Evolutionary conservation across 2,888 invertebrate species (phyloP).

Genomic region (Megamerina dolium): DNA sequence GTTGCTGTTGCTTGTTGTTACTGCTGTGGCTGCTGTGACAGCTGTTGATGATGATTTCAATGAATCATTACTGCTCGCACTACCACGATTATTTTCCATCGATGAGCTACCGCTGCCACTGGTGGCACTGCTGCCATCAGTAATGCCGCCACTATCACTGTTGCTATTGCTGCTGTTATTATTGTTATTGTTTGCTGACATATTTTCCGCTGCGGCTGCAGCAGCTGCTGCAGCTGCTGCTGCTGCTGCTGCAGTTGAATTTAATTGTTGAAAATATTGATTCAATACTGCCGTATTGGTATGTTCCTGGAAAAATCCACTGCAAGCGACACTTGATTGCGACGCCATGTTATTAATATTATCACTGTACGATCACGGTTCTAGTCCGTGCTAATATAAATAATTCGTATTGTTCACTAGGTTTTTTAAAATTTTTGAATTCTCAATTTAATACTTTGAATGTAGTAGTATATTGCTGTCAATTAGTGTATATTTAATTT

Average conservation of each 20-base stretch:
- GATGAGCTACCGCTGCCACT: slow-evolving; percentile 21
- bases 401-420: no score
- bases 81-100: slow-evolving; percentile 29
- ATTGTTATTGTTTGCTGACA: slow-evolving; percentile 12
- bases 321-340: slow-evolving; percentile 34
- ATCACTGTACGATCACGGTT: no score
- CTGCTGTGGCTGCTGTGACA: slow-evolving; percentile 12
- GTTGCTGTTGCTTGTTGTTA: no score
- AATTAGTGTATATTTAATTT: no score
- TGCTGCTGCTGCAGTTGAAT: slow-evolving; percentile 35
- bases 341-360: slow-evolving; percentile 33
- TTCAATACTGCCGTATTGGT: slow-evolving; percentile 32
- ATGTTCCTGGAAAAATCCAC: slow-evolving; percentile 44
- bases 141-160: slow-evolving; percentile 18
- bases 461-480: no score
- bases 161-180: slow-evolving; percentile 13
- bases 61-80: slow-evolving; percentile 33
- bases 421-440: no score
- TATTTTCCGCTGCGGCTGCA: no score
- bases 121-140: slow-evolving; percentile 17
- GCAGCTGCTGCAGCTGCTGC: slow-evolving; percentile 23
- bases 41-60: slow-evolving; percentile 21
- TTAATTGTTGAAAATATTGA: slow-evolving; percentile 43
- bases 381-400: no score
- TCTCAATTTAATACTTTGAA: no score